Evolutionary conservation across 2,888 invertebrate genomes (phyloP).

Genomic region (Eugnorisma glareosa): DNA sequence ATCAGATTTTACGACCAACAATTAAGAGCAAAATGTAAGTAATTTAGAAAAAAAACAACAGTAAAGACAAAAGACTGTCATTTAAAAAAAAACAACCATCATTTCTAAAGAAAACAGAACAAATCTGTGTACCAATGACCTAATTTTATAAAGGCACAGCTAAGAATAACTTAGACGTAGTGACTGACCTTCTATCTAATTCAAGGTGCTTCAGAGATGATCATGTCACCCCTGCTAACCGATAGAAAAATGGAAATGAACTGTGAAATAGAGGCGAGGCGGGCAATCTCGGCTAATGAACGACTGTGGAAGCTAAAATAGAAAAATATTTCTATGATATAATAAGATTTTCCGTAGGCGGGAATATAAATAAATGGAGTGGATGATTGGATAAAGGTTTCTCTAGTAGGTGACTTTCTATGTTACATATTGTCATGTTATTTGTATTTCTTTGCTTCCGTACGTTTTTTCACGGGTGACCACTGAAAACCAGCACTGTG

Average conservation of each 20-base stretch:
- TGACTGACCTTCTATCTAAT: constrained; percentile 52
- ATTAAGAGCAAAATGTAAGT: no score
- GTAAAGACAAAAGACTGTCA: no score
- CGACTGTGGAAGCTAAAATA: constrained; percentile 11
- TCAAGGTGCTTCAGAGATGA: constrained; percentile 38
- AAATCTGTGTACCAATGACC: not conserved
- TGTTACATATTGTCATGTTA: no score
- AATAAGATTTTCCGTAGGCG: not conserved
- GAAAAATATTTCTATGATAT: not conserved
- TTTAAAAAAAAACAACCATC: not conserved
- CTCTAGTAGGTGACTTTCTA: not conserved
- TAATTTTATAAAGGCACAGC: constrained; percentile 14
- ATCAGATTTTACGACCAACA: no score
- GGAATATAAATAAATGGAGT: not conserved
- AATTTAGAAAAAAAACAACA: no score
- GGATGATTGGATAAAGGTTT: not conserved
- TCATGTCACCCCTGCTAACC: constrained; percentile 30
- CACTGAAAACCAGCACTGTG: no score
- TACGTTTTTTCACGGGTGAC: no score
- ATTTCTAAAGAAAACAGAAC: not conserved
- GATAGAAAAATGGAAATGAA: constrained; percentile 40
- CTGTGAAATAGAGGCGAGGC: constrained; percentile 32
- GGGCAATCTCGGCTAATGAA: not conserved
- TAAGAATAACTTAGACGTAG: constrained; percentile 32
- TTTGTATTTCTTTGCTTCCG: no score